Evolutionary conservation across 1,140 invertebrate species (phyloP), one percentile per base, ranked within the genome.

Genomic region (Dreissena rostriformis): DNA sequence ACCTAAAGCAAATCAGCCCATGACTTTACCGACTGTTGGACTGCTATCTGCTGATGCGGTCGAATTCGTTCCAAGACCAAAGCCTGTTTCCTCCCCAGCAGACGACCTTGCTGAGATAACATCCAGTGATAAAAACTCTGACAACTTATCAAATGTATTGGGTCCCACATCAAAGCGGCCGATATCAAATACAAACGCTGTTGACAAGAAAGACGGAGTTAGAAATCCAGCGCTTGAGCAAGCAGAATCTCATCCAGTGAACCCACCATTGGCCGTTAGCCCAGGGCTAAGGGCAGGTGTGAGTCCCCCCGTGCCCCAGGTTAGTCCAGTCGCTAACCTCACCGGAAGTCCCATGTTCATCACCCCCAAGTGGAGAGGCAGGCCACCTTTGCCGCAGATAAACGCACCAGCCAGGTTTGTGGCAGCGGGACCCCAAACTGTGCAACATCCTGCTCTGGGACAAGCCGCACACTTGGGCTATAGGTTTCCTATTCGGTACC

Each of bases 331-430:
- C 24, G 39, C 68, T 39, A 71, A 65, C 55, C 57, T 72, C 5
- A 72, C 78, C 39, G 78, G 78, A n/a, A 81, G 78, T 52, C 78
- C 78, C 12, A 72, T 81, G 78, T 81, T 81, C 71, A 81, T 81
- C 10, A 81, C 78, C 8, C 78, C 78, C 11, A 81, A 81, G 19
- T 65, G 55, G 52, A 67, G 39, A 26, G 19, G 22, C 52, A 49
- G 24, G 19, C 65, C 76, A 22, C 76, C 76, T 6, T 19, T 39
- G 53, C 17, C 28, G 22, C 52, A 51, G 26, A 51, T 51, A 71
- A 19, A 29, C 2, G 52, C 68, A 29, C 51, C 72, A 55, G 19
- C 72, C 12, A 17, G 63, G 24, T 77, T 67, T 52, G 24, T 67
- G 22, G n/a, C 29, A 39, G 57, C 61, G 10, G 51, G 28, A 15